A percentile compares a stretch with the other conserved stretches of the same genome.
These are phyloP conservation scores for Sialia sialis DNA, from an alignment of 2,113 vertebrate species.

Conservation along the genomic window DNA sequence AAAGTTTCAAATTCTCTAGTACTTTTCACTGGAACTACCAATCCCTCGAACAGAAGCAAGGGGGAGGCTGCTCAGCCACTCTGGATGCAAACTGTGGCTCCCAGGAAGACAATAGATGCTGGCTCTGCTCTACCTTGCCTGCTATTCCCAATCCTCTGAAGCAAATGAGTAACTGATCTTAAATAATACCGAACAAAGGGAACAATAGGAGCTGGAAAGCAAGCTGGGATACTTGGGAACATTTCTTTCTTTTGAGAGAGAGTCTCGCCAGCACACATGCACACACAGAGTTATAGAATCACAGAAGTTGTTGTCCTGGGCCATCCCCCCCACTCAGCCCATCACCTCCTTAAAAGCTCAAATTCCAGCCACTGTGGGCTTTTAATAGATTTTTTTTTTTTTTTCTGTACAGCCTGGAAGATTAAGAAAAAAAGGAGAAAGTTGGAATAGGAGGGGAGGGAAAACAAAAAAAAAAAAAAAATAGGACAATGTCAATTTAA, in stretches of 20 bases:
- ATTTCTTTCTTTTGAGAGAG: not conserved
- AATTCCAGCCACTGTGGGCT: not conserved
- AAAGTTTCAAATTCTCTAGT: not conserved
- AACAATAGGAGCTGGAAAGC: conserved; percentile 38
- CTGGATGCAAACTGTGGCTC: not conserved
- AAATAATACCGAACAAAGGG: conserved; percentile 54
- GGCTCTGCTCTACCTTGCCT: not conserved
- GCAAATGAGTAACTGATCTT: conserved; percentile 41
- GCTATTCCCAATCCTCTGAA: not conserved
- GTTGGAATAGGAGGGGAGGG: not conserved
- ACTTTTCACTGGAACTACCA: not conserved
- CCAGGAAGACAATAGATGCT: not conserved
- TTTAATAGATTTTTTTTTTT: not conserved
- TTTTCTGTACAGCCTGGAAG: accelerated
- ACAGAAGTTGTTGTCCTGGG: not conserved
- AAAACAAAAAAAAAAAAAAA: not conserved
- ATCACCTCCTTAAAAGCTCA: not conserved
- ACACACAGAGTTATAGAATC: not conserved
- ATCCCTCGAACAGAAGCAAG: not conserved
- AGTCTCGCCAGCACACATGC: not conserved
- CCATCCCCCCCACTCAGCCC: accelerated
- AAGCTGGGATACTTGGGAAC: conserved; percentile 9
- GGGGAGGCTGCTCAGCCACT: not conserved
- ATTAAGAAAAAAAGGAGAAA: not conserved
- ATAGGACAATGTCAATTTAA: conserved; percentile 53